Evolutionary conservation across 1,140 invertebrate genomes (phyloP).

Genomic region (Philaenus spumarius): DNA sequence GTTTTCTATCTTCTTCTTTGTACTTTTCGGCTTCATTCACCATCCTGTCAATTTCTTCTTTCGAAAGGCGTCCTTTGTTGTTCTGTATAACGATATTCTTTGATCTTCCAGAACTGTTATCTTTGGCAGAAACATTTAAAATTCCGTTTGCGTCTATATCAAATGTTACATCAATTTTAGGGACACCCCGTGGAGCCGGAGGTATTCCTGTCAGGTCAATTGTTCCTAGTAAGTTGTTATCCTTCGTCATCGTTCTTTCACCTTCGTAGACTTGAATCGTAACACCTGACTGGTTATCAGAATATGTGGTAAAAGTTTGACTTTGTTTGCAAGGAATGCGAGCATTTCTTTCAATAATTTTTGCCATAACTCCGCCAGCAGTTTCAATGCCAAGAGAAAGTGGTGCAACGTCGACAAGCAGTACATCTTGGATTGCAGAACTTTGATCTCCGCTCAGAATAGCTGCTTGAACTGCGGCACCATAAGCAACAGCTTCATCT

Average conservation of each 20-base stretch:
- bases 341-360: conserved; percentile 48
- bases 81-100: conserved; percentile 98
- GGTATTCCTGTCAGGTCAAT: conserved; percentile 65
- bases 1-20: conserved; percentile 83
- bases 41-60: conserved; percentile 97
- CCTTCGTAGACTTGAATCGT: conserved; percentile 68
- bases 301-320: conserved; percentile 48
- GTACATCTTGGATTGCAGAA: conserved; percentile 48
- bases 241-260: conserved; percentile 61
- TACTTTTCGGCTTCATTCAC: conserved; percentile 96
- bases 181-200: conserved; percentile 48
- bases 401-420: conserved; percentile 49
- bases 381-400: conserved; percentile 51
- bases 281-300: conserved; percentile 64
- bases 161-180: conserved; percentile 46
- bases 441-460: conserved; percentile 51
- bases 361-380: conserved; percentile 50
- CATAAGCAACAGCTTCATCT: conserved; percentile 59
- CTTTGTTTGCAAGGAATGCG: conserved; percentile 47
- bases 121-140: conserved; percentile 67
- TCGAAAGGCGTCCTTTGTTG: conserved; percentile 91
- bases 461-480: conserved; percentile 57
- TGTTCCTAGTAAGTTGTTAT: conserved; percentile 73
- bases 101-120: conserved; percentile 90
- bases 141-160: conserved; percentile 65